These are phyloP conservation scores for Haliclystus octoradiatus DNA, from an alignment of 30 jellyfish, hydroid and myxozoan species.

Conservation along the genomic window DNA sequence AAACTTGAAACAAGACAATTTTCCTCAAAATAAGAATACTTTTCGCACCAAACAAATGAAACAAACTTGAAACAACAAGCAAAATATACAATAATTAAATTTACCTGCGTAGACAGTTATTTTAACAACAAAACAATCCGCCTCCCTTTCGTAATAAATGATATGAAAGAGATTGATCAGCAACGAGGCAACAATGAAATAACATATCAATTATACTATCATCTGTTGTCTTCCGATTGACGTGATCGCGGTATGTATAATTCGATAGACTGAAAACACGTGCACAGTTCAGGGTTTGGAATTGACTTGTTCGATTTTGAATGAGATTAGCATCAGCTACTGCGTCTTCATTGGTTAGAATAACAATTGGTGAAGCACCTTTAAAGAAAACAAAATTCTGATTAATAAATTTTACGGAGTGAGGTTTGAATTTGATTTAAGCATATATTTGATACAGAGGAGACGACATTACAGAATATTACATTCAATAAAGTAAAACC, in stretches of 20 bases:
- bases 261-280: constrained; percentile 12
- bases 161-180: constrained; percentile 38
- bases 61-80: no score
- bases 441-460: no score
- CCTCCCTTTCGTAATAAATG: no score
- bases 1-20: no score
- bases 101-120: no score
- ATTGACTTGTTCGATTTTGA: constrained; percentile 8
- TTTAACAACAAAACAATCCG: no score
- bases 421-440: no score
- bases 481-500: no score
- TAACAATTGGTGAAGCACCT: constrained; percentile 14
- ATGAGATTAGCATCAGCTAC: background rate
- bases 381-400: background rate
- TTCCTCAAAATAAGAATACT: no score
- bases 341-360: constrained; percentile 14
- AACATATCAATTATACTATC: constrained; percentile 4
- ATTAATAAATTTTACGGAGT: background rate
- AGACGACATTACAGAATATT: no score
- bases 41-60: no score
- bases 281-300: constrained; percentile 16
- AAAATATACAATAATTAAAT: no score
- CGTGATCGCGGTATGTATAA: constrained; percentile 6
- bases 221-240: constrained; percentile 2
- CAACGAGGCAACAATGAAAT: constrained; percentile 26